These are phyloP conservation scores for Caenorhabditis latens DNA, from an alignment of 1,140 invertebrate species.

Conservation along the genomic window DNA sequence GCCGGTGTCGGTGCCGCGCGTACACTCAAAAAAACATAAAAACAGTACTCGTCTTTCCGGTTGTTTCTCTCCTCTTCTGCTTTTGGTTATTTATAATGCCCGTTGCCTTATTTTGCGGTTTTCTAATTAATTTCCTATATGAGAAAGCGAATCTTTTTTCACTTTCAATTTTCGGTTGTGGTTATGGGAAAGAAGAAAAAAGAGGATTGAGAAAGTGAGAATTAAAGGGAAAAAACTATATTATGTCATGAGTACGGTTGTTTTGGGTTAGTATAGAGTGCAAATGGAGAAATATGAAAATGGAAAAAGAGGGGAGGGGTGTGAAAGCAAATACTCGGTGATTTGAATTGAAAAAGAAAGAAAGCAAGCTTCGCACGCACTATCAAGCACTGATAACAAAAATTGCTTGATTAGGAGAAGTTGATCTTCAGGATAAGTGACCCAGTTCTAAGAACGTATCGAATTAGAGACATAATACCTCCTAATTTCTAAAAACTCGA, in stretches of 20 bases:
- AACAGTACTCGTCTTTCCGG: constrained; percentile 43
- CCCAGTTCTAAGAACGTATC: constrained; percentile 40
- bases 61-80: not conserved
- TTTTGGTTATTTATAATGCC: constrained; percentile 7
- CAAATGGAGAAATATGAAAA: constrained; percentile 29
- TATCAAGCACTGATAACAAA: constrained; percentile 38
- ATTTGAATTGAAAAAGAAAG: constrained; percentile 16
- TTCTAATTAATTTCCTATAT: constrained; percentile 45
- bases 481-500: not conserved
- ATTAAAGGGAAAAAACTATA: constrained; percentile 19
- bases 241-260: constrained; percentile 48
- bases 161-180: constrained; percentile 15
- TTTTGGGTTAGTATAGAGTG: constrained; percentile 40
- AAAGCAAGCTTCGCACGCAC: constrained; percentile 52
- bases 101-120: constrained; percentile 43
- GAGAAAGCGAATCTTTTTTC: constrained; percentile 31
- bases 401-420: constrained; percentile 33
- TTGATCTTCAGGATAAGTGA: constrained; percentile 9
- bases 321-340: constrained; percentile 38
- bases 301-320: not conserved
- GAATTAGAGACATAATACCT: not conserved
- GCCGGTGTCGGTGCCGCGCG: constrained; percentile 43
- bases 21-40: constrained; percentile 47
- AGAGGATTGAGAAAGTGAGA: not conserved
- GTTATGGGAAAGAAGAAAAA: not conserved